These are phyloP conservation scores for Trichonephila clavata DNA, from an alignment of 1,140 invertebrate genomes.

Conservation along the genomic window DNA sequence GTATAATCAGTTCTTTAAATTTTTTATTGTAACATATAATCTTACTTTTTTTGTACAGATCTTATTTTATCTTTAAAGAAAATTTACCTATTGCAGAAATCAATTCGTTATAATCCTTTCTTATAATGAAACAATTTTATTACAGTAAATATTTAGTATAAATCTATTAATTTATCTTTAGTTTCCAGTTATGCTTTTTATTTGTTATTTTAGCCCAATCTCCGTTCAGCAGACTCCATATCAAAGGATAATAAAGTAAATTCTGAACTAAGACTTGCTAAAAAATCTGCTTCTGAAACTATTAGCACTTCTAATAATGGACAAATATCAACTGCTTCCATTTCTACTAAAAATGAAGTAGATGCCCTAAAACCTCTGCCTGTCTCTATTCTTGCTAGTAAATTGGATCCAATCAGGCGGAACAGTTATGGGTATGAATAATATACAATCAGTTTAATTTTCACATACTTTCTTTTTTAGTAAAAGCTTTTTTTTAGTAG, in stretches of 20 bases:
- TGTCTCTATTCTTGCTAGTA: conserved; percentile 81
- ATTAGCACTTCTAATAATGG: conserved; percentile 28
- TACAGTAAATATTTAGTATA: too few relatives aligned
- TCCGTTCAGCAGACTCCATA: conserved; percentile 41
- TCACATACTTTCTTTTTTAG: too few relatives aligned
- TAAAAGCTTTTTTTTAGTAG: too few relatives aligned
- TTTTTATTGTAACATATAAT: too few relatives aligned
- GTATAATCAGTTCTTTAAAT: too few relatives aligned
- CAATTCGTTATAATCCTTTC: too few relatives aligned
- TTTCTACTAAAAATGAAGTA: conserved; percentile 58
- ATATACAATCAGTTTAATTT: neutral
- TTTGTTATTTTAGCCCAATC: conserved; percentile 34
- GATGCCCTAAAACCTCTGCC: conserved; percentile 78
- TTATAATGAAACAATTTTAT: too few relatives aligned
- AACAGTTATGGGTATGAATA: conserved; percentile 84
- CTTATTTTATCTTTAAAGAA: too few relatives aligned
- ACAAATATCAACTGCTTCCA: neutral
- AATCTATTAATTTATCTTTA: too few relatives aligned
- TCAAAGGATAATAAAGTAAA: conserved; percentile 43
- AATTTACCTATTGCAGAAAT: too few relatives aligned
- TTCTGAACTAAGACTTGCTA: conserved; percentile 12
- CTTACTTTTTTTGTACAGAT: too few relatives aligned
- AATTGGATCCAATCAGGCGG: conserved; percentile 85
- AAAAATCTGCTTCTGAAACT: conserved; percentile 49
- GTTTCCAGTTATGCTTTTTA: too few relatives aligned